These are phyloP conservation scores for Brachyistius frenatus DNA, from an alignment of 2,113 vertebrate species.

Conservation along the genomic window DNA sequence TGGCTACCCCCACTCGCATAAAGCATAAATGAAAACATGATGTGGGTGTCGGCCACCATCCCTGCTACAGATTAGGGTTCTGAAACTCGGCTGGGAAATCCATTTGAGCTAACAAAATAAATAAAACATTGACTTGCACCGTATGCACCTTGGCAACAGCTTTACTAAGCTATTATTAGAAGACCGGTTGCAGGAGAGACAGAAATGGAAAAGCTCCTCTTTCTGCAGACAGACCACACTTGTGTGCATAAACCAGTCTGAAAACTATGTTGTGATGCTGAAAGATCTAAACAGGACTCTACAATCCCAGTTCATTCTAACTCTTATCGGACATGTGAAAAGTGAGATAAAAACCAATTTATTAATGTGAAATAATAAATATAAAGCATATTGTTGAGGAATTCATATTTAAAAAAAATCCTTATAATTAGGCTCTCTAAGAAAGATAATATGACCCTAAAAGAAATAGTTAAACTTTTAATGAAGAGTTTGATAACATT, in stretches of 20 bases:
- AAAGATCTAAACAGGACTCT: background rate
- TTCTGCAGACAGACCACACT: slow-evolving; percentile 17
- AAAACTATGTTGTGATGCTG: background rate
- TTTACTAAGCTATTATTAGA: slow-evolving; percentile 73
- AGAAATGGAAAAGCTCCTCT: slow-evolving; percentile 44
- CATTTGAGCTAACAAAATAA: slow-evolving; percentile 76
- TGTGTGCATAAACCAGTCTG: slow-evolving; percentile 19
- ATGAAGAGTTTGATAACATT: too few species aligned
- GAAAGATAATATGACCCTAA: background rate
- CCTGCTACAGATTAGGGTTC: slow-evolving; percentile 70
- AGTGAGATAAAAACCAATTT: background rate
- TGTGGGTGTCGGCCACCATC: slow-evolving; percentile 63
- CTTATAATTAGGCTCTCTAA: too few species aligned
- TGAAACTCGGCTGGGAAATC: slow-evolving; percentile 66
- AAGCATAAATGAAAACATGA: slow-evolving; percentile 79
- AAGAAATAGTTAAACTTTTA: background rate
- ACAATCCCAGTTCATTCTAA: background rate
- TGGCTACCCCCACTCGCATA: slow-evolving; percentile 38
- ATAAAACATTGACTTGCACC: slow-evolving; percentile 77
- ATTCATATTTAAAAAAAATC: too few species aligned
- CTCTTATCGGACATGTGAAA: background rate
- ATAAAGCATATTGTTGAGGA: too few species aligned
- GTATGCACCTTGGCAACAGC: slow-evolving; percentile 71
- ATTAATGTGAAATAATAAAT: background rate
- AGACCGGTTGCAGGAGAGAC: slow-evolving; percentile 28